Evolutionary conservation across 2,888 invertebrate genomes (phyloP), one percentile per base, ranked within the genome.

Genomic region (Melipona bicolor): DNA sequence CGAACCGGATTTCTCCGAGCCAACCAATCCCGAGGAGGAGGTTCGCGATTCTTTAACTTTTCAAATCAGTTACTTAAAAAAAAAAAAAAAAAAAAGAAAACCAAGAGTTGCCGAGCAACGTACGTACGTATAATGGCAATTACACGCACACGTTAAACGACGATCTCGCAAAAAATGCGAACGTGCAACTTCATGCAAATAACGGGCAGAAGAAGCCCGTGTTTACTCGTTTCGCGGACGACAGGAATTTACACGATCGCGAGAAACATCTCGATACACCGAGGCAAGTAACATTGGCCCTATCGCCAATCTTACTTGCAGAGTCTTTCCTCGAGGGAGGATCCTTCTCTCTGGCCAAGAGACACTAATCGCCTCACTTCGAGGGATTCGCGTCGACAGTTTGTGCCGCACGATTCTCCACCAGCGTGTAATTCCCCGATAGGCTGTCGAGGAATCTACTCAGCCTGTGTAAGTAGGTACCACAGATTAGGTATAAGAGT

Each of bases 1-100:
- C 64, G 62, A 81, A 79, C 81, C 79, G 81, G 81, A 81, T 79
- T 81, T 69, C 73, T 62, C 43, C 24, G 13, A 36, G 17, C n/a
- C 43, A 15, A 24, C 49, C 73, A 32, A 65, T 36, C 36, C 36
- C 24, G 32, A 62, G 1, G 4, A 19, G 9, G 19, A 62, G 17
- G 17, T 61, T 17, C 27, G 17, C 2, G 61, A 24, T 17, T 27
- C 9, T 19, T 61, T 61, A 9, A 36, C 24, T 24, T 24, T 5
- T 15, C 24, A 24, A 61, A 61, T 17, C 6, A 61, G 6, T 5
- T 2, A 56, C n/a, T 56, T 56, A 11, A 11, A 13, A 24, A 59
- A n/a, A 59, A 13, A 59, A 11, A 43, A 43, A 43, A 9, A 9
- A 43, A 9, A 43, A 9, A 43, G 0, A 43, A 43, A 43, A 43